Conservation (phyloP, 2,888 invertebrate species). For the Panopea generosa region DNA sequence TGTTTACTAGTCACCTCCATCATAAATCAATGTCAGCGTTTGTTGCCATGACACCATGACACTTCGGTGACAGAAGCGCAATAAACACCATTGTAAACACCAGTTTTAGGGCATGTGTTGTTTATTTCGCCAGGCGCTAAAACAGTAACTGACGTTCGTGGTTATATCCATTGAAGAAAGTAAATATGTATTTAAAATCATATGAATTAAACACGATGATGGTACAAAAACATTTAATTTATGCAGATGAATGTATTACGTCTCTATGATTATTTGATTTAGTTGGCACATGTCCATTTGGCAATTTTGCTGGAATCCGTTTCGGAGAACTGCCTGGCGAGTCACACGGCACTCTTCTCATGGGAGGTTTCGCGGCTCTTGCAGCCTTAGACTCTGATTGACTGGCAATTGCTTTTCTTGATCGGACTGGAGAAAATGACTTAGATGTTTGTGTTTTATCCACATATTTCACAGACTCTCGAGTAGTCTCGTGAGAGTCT, state of each 20-base stretch:
- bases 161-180: too few relatives aligned
- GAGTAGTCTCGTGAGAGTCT: constrained; percentile 28
- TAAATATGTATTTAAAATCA: too few relatives aligned
- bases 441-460: constrained; percentile 4
- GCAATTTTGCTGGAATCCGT: constrained; percentile 29
- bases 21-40: too few relatives aligned
- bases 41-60: too few relatives aligned
- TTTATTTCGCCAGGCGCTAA: too few relatives aligned
- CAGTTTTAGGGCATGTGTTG: too few relatives aligned
- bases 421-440: constrained; percentile 15
- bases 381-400: not conserved
- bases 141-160: too few relatives aligned
- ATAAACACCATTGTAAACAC: too few relatives aligned
- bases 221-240: too few relatives aligned
- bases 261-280: constrained; percentile 30
- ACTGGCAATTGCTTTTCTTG: constrained; percentile 6
- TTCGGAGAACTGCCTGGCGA: constrained; percentile 32
- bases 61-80: too few relatives aligned
- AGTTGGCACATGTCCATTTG: constrained; percentile 44
- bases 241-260: constrained; percentile 49
- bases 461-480: constrained; percentile 1
- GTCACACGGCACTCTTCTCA: not conserved
- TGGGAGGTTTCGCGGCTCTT: not conserved
- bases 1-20: too few relatives aligned
- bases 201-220: too few relatives aligned